phyloP scores from a whole-genome alignment of 2,113 vertebrate genomes.

The Sylvilagus bachmani region DNA sequence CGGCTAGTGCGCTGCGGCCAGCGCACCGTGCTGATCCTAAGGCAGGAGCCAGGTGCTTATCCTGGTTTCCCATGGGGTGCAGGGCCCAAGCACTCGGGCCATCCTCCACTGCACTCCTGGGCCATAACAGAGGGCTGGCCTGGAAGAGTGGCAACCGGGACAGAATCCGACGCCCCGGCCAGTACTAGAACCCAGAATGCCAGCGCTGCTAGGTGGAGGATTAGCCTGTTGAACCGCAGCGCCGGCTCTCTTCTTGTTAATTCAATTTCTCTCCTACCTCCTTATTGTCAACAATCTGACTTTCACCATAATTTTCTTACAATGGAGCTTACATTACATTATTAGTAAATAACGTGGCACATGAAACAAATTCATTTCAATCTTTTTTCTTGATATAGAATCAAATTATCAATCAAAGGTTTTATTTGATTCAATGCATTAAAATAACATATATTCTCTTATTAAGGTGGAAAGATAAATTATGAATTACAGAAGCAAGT shows the following conservation, averaged over 20 bases:
- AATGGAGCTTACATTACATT: background rate
- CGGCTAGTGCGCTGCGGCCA: too few relatives aligned
- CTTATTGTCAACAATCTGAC: background rate
- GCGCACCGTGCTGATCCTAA: too few relatives aligned
- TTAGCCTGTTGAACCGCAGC: too few relatives aligned
- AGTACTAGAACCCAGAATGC: too few relatives aligned
- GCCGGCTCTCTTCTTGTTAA: background rate
- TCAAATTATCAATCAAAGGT: background rate
- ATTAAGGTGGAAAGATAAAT: background rate
- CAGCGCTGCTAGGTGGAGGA: too few relatives aligned
- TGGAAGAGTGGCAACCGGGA: too few relatives aligned
- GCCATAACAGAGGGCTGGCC: too few relatives aligned
- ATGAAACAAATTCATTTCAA: slow-evolving; percentile 10
- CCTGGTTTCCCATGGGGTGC: too few relatives aligned
- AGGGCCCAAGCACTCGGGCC: too few relatives aligned
- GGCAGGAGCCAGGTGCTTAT: too few relatives aligned
- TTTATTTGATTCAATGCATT: background rate
- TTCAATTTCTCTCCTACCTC: background rate
- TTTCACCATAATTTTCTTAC: background rate
- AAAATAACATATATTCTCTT: background rate
- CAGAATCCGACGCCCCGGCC: too few relatives aligned
- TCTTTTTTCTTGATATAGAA: background rate
- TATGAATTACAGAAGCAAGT: background rate
- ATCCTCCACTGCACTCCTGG: too few relatives aligned
- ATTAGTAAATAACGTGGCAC: background rate